These are phyloP conservation scores for Phymanthus crucifer DNA, from an alignment of 92 coral and sea anemone genomes.

Conservation along the genomic window DNA sequence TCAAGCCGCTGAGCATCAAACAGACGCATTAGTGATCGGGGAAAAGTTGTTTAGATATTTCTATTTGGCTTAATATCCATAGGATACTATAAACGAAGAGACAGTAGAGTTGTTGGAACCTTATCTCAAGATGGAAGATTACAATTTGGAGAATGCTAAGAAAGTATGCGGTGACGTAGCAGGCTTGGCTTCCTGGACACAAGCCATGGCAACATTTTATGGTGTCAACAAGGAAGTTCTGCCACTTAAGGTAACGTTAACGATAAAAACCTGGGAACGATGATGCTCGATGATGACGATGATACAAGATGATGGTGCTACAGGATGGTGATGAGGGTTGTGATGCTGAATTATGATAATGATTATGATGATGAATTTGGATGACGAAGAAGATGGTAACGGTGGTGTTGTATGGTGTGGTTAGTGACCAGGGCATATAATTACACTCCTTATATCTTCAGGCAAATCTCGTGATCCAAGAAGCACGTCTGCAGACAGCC, in stretches of 20 bases:
- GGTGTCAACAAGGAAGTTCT: constrained; percentile 96
- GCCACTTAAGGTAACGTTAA: constrained; percentile 83
- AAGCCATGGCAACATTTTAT: constrained; percentile 90
- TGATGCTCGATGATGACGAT: not conserved
- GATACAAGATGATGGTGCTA: not conserved
- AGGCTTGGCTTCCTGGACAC: constrained; percentile 96
- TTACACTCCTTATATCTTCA: constrained; percentile 24
- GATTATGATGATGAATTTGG: not conserved
- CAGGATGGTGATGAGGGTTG: not conserved
- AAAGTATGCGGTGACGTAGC: constrained; percentile 99
- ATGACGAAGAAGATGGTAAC: not conserved
- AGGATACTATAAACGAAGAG: constrained; percentile 96
- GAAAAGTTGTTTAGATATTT: too few relatives aligned
- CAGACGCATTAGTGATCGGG: not conserved
- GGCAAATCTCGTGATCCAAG: constrained; percentile 97
- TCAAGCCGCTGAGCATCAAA: not conserved
- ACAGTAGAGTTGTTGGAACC: constrained; percentile 92
- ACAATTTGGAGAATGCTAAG: constrained; percentile 90
- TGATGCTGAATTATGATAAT: not conserved
- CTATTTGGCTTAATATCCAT: not conserved
- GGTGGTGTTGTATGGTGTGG: not conserved
- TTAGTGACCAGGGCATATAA: not conserved
- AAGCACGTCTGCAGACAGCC: constrained; percentile 90
- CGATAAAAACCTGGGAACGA: not conserved
- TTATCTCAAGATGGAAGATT: constrained; percentile 92